A percentile compares a stretch with the other conserved stretches of the same genome.
phyloP scores from a whole-genome alignment of 2,113 vertebrate genomes.

The Malaclemys terrapin region DNA sequence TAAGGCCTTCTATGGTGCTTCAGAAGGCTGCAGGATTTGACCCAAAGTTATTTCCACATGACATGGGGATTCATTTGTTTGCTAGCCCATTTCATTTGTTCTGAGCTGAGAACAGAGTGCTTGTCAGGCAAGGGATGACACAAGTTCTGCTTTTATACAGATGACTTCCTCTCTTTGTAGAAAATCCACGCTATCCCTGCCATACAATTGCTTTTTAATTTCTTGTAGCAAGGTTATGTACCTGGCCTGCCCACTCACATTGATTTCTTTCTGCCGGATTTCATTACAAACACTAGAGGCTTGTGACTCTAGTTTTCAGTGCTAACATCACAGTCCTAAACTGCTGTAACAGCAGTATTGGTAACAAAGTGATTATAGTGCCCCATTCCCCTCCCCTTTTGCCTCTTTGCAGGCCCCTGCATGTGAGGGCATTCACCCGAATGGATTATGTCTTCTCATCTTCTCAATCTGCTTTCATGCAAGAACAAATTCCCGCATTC shows the following conservation, averaged over 20 bases:
- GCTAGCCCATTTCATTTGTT: background rate
- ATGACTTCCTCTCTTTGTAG: background rate
- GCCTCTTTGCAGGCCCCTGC: background rate
- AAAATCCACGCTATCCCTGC: conserved; percentile 12
- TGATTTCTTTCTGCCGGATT: conserved; percentile 43
- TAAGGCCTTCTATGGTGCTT: background rate
- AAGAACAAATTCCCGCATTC: background rate
- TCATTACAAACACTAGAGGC: background rate
- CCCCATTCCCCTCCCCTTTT: background rate
- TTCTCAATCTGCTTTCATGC: background rate
- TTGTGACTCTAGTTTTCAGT: background rate
- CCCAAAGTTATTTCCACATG: background rate
- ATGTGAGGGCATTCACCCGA: background rate
- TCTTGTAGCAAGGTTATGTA: conserved; percentile 50
- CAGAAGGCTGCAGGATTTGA: background rate
- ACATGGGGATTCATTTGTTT: background rate
- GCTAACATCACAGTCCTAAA: background rate
- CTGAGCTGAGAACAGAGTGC: conserved; percentile 36
- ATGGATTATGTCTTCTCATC: background rate
- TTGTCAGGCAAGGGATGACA: conserved; percentile 61
- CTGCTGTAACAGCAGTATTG: background rate
- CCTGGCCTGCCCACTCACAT: conserved; percentile 29
- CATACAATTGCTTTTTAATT: conserved; percentile 54
- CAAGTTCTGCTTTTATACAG: conserved; percentile 31
- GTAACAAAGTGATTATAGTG: background rate